Evolutionary conservation across 2,113 vertebrate species (phyloP).

Genomic region (Catharus minimus): DNA sequence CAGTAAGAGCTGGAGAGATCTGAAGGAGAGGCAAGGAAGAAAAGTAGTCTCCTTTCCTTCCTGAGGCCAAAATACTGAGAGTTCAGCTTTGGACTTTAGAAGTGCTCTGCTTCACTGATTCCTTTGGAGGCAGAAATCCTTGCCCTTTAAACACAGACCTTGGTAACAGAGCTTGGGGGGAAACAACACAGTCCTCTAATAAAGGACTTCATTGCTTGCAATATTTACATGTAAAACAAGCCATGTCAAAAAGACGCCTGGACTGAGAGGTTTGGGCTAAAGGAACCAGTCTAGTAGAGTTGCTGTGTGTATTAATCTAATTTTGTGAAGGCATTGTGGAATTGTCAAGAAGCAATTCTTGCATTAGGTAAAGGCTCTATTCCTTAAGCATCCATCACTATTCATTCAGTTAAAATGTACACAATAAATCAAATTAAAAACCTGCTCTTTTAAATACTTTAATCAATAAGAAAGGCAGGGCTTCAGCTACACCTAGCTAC

Average conservation of each 20-base stretch:
- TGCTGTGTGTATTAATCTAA: background rate
- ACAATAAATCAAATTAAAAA: background rate
- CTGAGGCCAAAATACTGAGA: background rate
- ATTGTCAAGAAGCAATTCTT: background rate
- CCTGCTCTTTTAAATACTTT: background rate
- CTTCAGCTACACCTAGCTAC: slow-evolving; percentile 71
- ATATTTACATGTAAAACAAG: background rate
- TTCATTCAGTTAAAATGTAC: background rate
- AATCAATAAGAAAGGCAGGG: slow-evolving; percentile 1
- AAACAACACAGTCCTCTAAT: background rate
- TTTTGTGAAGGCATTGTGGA: background rate
- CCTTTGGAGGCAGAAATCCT: background rate
- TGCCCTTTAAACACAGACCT: background rate
- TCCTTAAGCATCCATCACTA: background rate
- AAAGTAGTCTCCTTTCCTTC: background rate
- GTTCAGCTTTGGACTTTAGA: background rate
- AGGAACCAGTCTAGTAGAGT: background rate
- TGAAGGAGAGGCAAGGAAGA: background rate
- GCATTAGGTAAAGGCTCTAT: background rate
- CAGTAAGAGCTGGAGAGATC: background rate
- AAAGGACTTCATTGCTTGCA: background rate
- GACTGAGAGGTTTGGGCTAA: background rate
- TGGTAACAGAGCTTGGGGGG: background rate
- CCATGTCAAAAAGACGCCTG: background rate
- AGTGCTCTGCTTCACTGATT: background rate